Conservation (phyloP, 2,797 vertebrate genomes). For the Cynodonichthys magdalenae region DNA sequence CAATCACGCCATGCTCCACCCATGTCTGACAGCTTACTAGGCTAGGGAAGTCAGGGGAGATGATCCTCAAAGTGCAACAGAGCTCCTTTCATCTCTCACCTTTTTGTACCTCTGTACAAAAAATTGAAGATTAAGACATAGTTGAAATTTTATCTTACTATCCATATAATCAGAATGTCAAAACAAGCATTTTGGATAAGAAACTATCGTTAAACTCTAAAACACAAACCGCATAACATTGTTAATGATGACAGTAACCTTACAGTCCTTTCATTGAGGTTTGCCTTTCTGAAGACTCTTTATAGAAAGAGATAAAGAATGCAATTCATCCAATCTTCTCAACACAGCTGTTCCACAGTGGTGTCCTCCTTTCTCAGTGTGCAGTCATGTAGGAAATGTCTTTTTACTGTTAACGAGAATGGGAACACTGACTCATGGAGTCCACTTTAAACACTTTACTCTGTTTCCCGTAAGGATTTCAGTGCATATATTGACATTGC, state of each 20-base stretch:
- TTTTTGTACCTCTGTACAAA: not conserved
- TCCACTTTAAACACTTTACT: constrained; percentile 55
- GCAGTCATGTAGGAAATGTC: constrained; percentile 55
- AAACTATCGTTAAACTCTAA: not conserved
- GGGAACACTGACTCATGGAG: constrained; percentile 47
- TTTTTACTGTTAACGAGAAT: constrained; percentile 46
- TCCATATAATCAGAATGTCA: too few relatives aligned
- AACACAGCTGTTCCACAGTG: constrained; percentile 26
- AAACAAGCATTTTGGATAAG: too few relatives aligned
- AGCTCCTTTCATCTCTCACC: constrained; percentile 2
- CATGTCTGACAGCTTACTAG: constrained; percentile 44
- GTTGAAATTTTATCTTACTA: not conserved
- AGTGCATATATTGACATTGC: constrained; percentile 37
- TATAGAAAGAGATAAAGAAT: constrained; percentile 17
- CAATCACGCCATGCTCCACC: constrained; percentile 54
- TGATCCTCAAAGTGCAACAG: constrained; percentile 12
- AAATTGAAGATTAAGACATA: not conserved
- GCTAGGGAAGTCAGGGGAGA: constrained; percentile 22
- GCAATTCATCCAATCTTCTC: constrained; percentile 22
- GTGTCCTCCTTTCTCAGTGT: constrained; percentile 11
- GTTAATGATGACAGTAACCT: too few relatives aligned
- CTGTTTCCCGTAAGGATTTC: constrained; percentile 51
- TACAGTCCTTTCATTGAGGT: too few relatives aligned
- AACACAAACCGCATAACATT: not conserved
- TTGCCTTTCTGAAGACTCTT: constrained; percentile 19